Percentiles rank a stretch among this genome's conserved stretches.
These are phyloP conservation scores for Heterodera schachtii DNA, from an alignment of 1,140 invertebrate genomes.

Conservation along the genomic window DNA sequence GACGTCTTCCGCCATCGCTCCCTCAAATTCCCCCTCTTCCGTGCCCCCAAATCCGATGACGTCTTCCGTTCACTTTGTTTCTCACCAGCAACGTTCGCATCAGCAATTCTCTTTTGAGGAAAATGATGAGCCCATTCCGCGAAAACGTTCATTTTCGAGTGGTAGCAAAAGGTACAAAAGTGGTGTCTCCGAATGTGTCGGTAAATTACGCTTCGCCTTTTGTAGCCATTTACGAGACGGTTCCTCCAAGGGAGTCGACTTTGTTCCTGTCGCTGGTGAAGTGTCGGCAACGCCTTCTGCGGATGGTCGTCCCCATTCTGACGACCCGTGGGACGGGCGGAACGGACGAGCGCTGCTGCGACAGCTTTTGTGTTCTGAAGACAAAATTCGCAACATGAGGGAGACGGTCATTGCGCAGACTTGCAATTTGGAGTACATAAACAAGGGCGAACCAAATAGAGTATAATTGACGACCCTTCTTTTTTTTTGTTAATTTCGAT, in stretches of 20 bases:
- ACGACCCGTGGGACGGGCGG: conserved; percentile 48
- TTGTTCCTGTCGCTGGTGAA: not conserved
- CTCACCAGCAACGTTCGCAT: not conserved
- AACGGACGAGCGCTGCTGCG: conserved; percentile 43
- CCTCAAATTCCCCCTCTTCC: not conserved
- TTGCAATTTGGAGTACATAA: conserved; percentile 58
- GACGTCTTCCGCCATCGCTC: conserved; percentile 5
- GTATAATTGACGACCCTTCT: conserved; percentile 4
- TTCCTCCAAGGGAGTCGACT: not conserved
- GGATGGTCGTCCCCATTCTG: not conserved
- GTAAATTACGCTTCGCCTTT: not conserved
- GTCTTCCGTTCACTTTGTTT: not conserved
- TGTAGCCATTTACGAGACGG: not conserved
- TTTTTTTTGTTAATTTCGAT: not conserved
- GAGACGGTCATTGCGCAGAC: conserved; percentile 63
- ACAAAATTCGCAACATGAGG: conserved; percentile 59
- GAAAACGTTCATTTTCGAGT: conserved; percentile 25
- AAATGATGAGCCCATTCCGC: conserved; percentile 12
- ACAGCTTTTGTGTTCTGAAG: conserved; percentile 54
- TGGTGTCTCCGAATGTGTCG: no score
- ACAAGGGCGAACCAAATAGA: conserved; percentile 43
- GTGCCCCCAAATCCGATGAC: not conserved
- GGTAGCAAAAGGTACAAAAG: conserved; percentile 2
- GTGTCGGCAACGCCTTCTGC: not conserved
- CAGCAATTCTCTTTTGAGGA: not conserved